phyloP scores from a whole-genome alignment of 2,113 vertebrate species.

The Pedionomus torquatus region DNA sequence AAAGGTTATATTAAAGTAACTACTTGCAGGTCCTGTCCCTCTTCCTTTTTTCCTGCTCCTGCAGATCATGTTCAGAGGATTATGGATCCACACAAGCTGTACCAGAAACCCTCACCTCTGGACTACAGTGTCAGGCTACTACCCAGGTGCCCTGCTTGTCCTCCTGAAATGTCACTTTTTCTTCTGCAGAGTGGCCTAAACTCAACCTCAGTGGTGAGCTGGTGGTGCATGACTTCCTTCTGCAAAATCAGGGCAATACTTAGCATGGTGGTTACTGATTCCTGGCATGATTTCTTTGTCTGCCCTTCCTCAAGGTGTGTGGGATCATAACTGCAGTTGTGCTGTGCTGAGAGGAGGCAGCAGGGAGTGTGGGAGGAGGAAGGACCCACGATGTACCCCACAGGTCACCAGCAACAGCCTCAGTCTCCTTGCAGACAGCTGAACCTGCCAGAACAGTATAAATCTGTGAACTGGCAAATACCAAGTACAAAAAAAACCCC shows the following conservation, averaged over 20 bases:
- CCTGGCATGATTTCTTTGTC: neutral
- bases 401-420: neutral
- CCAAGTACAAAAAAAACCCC: neutral
- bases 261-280: rapidly evolving
- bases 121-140: neutral
- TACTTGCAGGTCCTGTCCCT: neutral
- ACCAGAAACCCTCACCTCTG: neutral
- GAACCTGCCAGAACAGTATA: neutral
- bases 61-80: neutral
- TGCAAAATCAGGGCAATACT: neutral
- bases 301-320: neutral
- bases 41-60: neutral
- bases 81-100: neutral
- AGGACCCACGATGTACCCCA: neutral
- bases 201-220: neutral
- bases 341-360: neutral
- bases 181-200: neutral
- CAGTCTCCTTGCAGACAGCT: neutral
- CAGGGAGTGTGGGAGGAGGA: neutral
- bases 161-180: neutral
- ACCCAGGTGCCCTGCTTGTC: neutral
- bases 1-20: neutral
- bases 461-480: neutral
- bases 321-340: neutral
- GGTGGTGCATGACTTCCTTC: neutral